phyloP scores from a whole-genome alignment of 2,797 vertebrate genomes.

The Chanos chanos region DNA sequence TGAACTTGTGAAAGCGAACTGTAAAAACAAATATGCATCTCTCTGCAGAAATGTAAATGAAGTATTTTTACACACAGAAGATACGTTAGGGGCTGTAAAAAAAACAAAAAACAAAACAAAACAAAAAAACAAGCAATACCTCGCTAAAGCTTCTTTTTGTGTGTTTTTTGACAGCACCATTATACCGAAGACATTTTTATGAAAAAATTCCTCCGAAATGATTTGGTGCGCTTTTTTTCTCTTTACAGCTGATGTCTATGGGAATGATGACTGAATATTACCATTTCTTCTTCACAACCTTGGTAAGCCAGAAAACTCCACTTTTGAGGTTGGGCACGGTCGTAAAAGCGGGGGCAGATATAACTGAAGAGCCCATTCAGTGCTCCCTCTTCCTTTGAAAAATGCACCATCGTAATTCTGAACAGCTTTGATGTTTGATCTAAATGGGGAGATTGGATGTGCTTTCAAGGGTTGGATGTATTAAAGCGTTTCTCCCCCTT shows the following conservation, averaged over 20 bases:
- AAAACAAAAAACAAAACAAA: too few species aligned
- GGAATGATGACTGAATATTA: conserved; percentile 99
- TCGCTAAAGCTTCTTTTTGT: too few species aligned
- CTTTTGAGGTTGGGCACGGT: too few species aligned
- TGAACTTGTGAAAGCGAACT: conserved; percentile 6
- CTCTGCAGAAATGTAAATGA: conserved; percentile 5
- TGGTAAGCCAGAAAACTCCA: conserved; percentile 75
- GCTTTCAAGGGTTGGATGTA: background rate
- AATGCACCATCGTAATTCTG: too few species aligned
- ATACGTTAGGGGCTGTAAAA: too few species aligned
- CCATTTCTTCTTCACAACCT: conserved; percentile 94
- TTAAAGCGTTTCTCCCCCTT: background rate
- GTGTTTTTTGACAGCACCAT: background rate
- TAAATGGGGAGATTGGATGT: background rate
- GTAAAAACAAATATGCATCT: background rate
- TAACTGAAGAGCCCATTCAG: background rate
- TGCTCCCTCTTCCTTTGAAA: background rate
- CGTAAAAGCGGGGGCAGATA: background rate
- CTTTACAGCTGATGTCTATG: conserved; percentile 88
- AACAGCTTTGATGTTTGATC: too few species aligned
- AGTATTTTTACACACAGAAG: conserved; percentile 5
- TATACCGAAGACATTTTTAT: background rate
- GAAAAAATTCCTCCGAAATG: background rate
- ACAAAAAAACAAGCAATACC: too few species aligned
- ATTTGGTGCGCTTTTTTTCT: conserved; percentile 24